Evolutionary conservation across 2,888 invertebrate species (phyloP).

Genomic region (Agriopis leucophaearia): DNA sequence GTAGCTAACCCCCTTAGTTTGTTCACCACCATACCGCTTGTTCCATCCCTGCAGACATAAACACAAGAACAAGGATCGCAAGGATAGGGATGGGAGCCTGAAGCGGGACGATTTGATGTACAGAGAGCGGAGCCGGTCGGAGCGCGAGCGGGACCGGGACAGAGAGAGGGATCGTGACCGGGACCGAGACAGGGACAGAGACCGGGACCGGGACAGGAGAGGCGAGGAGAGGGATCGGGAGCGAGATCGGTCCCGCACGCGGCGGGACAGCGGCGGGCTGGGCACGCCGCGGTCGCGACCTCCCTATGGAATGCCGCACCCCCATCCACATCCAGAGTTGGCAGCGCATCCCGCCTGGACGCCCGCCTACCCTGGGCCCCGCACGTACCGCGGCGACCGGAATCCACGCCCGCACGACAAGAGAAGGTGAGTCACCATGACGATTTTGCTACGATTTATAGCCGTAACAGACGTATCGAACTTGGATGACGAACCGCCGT

Average conservation of each 20-base stretch:
- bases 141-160: conserved; percentile 83
- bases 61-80: conserved; percentile 83
- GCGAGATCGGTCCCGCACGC: conserved; percentile 80
- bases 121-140: conserved; percentile 81
- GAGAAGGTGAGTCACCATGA: conserved; percentile 81
- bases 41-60: conserved; percentile 82
- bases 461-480: too few species aligned
- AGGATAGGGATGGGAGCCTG: conserved; percentile 79
- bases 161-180: conserved; percentile 87
- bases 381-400: conserved; percentile 78
- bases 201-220: conserved; percentile 85
- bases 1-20: conserved; percentile 53
- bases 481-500: too few species aligned
- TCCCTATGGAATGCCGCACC: conserved; percentile 61
- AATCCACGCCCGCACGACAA: conserved; percentile 87
- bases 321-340: conserved; percentile 65
- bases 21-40: conserved; percentile 80
- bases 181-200: conserved; percentile 70
- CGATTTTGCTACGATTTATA: too few species aligned
- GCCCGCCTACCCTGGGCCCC: conserved; percentile 78
- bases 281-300: conserved; percentile 64
- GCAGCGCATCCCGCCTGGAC: conserved; percentile 63
- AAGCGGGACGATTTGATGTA: conserved; percentile 84
- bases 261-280: conserved; percentile 72
- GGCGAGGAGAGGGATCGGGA: conserved; percentile 45